Evolutionary conservation across 2,888 invertebrate genomes (phyloP).

Genomic region (Dione juno): DNA sequence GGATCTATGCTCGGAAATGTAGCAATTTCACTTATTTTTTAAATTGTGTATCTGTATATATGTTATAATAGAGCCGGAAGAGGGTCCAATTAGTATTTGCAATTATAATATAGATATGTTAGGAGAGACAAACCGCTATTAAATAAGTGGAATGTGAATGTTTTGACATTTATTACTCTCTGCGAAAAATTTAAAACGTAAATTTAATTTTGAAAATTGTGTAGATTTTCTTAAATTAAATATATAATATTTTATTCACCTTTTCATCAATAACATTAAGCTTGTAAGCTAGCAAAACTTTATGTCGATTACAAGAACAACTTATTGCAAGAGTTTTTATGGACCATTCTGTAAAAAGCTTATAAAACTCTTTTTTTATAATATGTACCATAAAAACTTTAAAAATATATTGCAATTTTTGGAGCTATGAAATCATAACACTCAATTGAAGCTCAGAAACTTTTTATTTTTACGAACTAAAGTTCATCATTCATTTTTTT

Average conservation of each 20-base stretch:
- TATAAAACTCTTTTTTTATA: too few relatives aligned
- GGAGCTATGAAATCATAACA: slow-evolving; percentile 3
- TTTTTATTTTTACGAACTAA: slow-evolving; percentile 15
- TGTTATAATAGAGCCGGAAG: not conserved
- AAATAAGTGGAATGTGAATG: too few relatives aligned
- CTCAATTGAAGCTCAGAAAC: slow-evolving; percentile 5
- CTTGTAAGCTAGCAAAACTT: not conserved
- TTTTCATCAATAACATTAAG: not conserved
- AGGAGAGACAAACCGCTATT: too few relatives aligned
- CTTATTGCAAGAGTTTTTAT: too few relatives aligned
- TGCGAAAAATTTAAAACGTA: too few relatives aligned
- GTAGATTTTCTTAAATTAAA: not conserved
- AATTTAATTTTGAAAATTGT: too few relatives aligned
- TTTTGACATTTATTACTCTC: too few relatives aligned
- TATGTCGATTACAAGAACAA: not conserved
- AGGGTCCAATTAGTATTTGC: not conserved
- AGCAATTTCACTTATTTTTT: not conserved
- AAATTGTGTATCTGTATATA: not conserved
- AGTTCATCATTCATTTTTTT: slow-evolving; percentile 19
- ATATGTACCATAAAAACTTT: not conserved
- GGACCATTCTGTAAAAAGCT: too few relatives aligned
- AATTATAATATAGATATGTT: too few relatives aligned
- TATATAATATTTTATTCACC: not conserved
- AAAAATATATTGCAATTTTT: not conserved
- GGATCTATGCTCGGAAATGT: not conserved